Conservation (phyloP, 2,113 vertebrate genomes). For the Nothoprocta perdicaria region DNA sequence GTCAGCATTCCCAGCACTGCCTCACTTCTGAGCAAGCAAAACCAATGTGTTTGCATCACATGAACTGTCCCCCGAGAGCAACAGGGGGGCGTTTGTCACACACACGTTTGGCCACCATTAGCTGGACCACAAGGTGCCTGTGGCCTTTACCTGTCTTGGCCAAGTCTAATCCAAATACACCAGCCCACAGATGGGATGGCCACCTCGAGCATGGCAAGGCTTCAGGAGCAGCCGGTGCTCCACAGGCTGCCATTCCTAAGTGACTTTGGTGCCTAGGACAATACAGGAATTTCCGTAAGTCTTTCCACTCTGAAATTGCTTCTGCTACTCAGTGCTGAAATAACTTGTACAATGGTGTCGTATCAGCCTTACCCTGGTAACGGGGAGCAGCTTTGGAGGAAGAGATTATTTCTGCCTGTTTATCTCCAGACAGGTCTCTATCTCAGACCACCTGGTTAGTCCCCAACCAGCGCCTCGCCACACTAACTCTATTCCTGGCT, state of each 20-base stretch:
- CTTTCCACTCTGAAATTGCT: background rate
- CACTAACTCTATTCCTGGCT: background rate
- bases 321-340: background rate
- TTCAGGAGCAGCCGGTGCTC: background rate
- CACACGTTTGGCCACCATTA: background rate
- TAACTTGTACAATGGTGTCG: background rate
- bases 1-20: rapidly evolving
- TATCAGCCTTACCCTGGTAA: background rate
- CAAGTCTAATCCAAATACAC: background rate
- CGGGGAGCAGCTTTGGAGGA: background rate
- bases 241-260: rapidly evolving
- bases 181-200: background rate
- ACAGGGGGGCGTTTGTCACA: background rate
- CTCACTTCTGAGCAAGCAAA: background rate
- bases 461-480: background rate
- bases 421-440: background rate
- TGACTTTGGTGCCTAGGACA: background rate
- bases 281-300: background rate
- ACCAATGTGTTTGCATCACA: background rate
- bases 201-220: background rate
- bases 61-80: background rate
- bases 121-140: rapidly evolving
- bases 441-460: background rate
- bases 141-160: background rate
- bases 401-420: background rate